Evolutionary conservation across 1,140 invertebrate species (phyloP), one percentile per base, ranked within the genome.

Genomic region (Saccostrea cuccullata): DNA sequence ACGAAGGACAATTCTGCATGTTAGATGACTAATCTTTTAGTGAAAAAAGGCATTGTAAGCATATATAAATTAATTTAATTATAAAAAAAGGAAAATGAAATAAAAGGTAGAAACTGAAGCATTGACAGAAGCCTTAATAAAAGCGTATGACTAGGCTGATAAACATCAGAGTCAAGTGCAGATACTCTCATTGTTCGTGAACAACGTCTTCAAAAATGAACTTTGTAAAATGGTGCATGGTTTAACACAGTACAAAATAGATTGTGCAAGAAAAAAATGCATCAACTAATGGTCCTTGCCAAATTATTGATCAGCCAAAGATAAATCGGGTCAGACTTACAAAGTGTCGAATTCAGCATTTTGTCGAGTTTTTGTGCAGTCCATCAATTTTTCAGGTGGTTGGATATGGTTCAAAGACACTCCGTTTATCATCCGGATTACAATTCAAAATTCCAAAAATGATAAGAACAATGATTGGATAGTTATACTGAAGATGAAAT

Each of bases 401-500:
- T 30, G 86, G 70, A 58, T 87, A 58, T 87, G 86, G 86, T 26
- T 87, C 77, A 4, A 87, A 84, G 55, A 15, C 5, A 12, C 23
- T 87, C 9, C 60, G 64, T 26, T 73, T 87, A 23, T 87, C 86
- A 70, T 84, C 86, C 64, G 86, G 86, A 30, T 5, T 87, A 1
- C 11, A 64, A n/a, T 36, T 87, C 3, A 87, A 70, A 30, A 26
- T 87, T 20, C 86, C 86, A n/a, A 87, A 87, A 17, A 60, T 87
- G 15, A 84, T 87, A 8, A 64, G 87, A 58, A 88, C 82, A 12
- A 85, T 88, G 83, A 88, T 88, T 56, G 55, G 55, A 56, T 13
- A 56, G 13, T 13, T 56, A 8, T 13, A 13, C 13, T 56, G 13
- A 56, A 8, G 55, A 56, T 56, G 55, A 13, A 8, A 6, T 56